A percentile compares a stretch with the other conserved stretches of the same genome.
These are phyloP conservation scores for Tupaia chinensis DNA, from an alignment of 2,113 vertebrate species.

Conservation along the genomic window DNA sequence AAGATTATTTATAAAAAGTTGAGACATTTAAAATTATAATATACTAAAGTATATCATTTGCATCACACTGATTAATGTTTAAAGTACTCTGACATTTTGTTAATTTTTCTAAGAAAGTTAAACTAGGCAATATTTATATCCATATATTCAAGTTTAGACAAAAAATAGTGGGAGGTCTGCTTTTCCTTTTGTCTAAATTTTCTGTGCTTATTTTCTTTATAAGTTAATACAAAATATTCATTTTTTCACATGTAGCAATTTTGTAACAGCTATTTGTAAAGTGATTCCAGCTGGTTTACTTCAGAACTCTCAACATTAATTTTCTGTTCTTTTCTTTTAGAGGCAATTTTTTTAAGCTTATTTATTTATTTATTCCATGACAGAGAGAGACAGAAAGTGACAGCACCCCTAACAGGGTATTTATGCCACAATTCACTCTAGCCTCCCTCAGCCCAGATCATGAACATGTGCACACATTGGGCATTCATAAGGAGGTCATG, in stretches of 20 bases:
- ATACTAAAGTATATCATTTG: conserved; percentile 63
- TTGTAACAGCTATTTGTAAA: conserved; percentile 36
- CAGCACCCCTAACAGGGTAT: too few relatives aligned
- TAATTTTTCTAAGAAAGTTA: conserved; percentile 64
- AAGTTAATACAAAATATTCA: conserved; percentile 47
- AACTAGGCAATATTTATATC: conserved; percentile 60
- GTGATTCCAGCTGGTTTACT: neutral
- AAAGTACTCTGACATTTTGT: conserved; percentile 58
- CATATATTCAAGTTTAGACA: conserved; percentile 34
- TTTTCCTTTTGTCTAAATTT: conserved; percentile 55
- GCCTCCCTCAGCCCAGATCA: too few relatives aligned
- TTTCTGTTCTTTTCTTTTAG: neutral
- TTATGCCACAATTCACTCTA: too few relatives aligned
- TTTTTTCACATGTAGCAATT: conserved; percentile 13
- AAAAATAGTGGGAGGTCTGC: conserved; percentile 48
- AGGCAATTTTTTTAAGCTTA: neutral
- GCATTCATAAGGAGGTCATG: too few relatives aligned
- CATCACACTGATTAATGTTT: conserved; percentile 69
- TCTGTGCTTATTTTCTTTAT: conserved; percentile 57
- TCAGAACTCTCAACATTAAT: neutral
- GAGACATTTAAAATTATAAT: conserved; percentile 46
- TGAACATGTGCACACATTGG: too few relatives aligned
- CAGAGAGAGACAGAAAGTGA: too few relatives aligned
- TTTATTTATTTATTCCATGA: too few relatives aligned
- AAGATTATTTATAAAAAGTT: conserved; percentile 58